Percentiles rank a stretch among this genome's conserved stretches.
These are phyloP conservation scores for Darevskia mixta DNA, from an alignment of 2,797 vertebrate species.

Conservation along the genomic window DNA sequence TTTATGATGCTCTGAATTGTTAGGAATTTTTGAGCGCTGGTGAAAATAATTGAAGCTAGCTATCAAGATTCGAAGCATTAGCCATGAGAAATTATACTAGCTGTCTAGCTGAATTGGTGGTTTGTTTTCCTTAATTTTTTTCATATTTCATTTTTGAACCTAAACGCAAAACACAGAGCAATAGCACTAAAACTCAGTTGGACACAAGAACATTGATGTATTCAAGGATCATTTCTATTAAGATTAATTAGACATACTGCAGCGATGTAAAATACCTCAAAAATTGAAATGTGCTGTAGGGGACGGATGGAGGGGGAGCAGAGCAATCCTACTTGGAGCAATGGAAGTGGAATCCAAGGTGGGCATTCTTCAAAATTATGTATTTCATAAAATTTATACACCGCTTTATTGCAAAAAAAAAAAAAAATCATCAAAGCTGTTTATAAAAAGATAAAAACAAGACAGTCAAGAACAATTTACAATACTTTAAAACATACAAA, in stretches of 20 bases:
- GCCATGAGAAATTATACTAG: slow-evolving; percentile 15
- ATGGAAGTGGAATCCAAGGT: too few species aligned
- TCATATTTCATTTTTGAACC: neutral
- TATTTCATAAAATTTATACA: too few species aligned
- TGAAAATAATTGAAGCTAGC: slow-evolving; percentile 6
- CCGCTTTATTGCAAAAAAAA: too few species aligned
- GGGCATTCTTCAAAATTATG: too few species aligned
- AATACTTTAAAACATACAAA: too few species aligned
- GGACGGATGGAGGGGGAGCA: too few species aligned
- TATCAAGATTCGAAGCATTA: neutral
- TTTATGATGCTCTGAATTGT: neutral
- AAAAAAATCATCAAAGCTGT: too few species aligned
- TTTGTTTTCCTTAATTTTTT: neutral
- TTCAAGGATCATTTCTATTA: neutral
- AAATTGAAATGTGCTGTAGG: too few species aligned
- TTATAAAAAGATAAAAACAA: too few species aligned
- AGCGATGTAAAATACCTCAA: neutral
- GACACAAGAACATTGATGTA: neutral
- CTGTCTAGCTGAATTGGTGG: neutral
- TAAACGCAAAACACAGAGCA: neutral
- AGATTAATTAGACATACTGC: neutral
- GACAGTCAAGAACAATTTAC: too few species aligned
- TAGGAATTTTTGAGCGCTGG: slow-evolving; percentile 11
- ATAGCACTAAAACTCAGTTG: neutral
- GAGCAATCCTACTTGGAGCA: too few species aligned